Evolutionary conservation across 23 tunicate species (phyloP), one percentile per base, ranked within the genome.

Genomic region (Trididemnum nubilum): DNA sequence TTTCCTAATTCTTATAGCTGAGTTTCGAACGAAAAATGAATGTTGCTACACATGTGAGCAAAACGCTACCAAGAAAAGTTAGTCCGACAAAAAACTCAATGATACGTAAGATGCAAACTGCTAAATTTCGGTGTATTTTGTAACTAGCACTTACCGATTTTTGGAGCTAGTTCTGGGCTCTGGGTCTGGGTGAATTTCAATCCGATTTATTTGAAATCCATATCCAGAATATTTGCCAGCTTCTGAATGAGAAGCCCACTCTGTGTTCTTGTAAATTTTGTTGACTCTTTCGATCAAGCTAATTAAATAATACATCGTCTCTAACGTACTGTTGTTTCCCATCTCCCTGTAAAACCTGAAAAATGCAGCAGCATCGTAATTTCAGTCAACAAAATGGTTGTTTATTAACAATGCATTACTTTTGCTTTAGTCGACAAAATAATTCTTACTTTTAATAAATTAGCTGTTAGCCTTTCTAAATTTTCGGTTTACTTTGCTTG

Each of bases 291-390:
- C 98, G 15, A 93, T 80, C 2, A 85, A 81, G 38, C 73, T 88
- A 35, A 88, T 84, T 33, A 93, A 61, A 51, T 87, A 87, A 65
- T 93, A 93, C 85, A 93, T 84, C 35, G 90, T 88, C 70, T 93
- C 88, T 2, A 71, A 82, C 23, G 34, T 31, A 33, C 89, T 92
- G 75, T 70, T 77, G 85, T 86, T 82, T 27, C 92, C 92, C 97
- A 92, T 87, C 22, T 78, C 81, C 33, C 66, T 78, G 60, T 57
- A 87, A 66, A 92, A 92, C 60, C 97, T 92, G 65, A 0, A 28
- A 21, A 19, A 66, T 29, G 33, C n/a, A n/a, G n/a, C n/a, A n/a
- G n/a, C n/a, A n/a, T 15, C 19, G 23, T 51, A 15, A n/a, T 71
- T 23, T 35, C 15, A 28, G 77, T 33, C 58, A 33, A 35, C 9